Conservation (phyloP, 2,888 invertebrate species). For the Drosophila nigritarsus region DNA sequence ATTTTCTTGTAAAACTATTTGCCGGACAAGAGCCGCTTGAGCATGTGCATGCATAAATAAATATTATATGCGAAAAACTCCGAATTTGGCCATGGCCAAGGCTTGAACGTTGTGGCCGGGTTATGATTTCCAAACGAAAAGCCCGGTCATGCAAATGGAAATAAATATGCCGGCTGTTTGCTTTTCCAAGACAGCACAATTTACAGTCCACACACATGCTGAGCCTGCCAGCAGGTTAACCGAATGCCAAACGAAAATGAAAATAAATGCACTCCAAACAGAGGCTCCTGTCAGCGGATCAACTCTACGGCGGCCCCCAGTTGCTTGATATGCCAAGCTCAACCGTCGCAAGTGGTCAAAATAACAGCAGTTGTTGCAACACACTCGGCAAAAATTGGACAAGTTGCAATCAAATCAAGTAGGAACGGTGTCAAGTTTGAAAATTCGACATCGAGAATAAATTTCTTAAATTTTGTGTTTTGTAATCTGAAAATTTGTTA, state of each 20-base stretch:
- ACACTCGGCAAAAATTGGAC: not conserved
- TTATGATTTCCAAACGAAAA: slow-evolving; percentile 57
- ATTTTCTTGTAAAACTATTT: slow-evolving; percentile 65
- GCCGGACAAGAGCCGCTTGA: slow-evolving; percentile 46
- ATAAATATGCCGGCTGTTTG: slow-evolving; percentile 75
- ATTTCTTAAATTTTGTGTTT: not conserved
- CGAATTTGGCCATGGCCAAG: slow-evolving; percentile 47
- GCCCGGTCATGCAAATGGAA: slow-evolving; percentile 60
- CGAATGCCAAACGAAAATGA: slow-evolving; percentile 72
- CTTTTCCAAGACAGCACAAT: slow-evolving; percentile 72
- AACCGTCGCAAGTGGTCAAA: slow-evolving; percentile 31
- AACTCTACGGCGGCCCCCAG: slow-evolving; percentile 56
- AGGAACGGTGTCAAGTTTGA: not conserved
- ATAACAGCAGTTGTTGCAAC: slow-evolving; percentile 48
- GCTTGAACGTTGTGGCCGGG: slow-evolving; percentile 33
- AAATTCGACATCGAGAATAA: not conserved
- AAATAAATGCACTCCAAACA: slow-evolving; percentile 73
- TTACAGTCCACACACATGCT: slow-evolving; percentile 79
- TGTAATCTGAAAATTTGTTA: not conserved
- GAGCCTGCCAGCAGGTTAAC: slow-evolving; percentile 59
- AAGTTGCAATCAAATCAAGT: not conserved
- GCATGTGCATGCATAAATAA: slow-evolving; percentile 66
- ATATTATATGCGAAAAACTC: slow-evolving; percentile 59
- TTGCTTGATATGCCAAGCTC: slow-evolving; percentile 71
- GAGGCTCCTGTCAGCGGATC: slow-evolving; percentile 76